Base-by-base conservation (phyloP, 1,140 invertebrate species). In the Apis dorsata region DNA sequence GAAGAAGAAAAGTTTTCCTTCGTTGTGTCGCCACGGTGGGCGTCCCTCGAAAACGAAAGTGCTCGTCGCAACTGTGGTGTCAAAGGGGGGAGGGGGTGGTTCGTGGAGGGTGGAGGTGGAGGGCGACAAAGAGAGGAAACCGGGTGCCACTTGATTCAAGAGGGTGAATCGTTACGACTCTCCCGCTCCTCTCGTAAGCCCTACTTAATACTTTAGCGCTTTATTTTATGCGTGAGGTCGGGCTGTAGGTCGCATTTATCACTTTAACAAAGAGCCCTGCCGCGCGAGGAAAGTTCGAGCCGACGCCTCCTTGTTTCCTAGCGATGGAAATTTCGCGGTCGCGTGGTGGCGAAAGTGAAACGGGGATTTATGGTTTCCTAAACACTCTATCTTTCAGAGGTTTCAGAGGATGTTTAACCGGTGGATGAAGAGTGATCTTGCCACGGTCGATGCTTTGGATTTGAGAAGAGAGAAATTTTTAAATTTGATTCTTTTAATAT, bases 101-200 rank as follows among this genome's bases (percentile, higher is more conserved):
- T 28, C 24, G 49, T 11, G 57, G 53, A 65, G 28, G 77, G 19
- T 34, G 34, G 34, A 4, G 34, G 34, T 44, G 34, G 21, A 73
- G 81, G 34, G 79, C 74, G 82, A 81, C 77, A 72, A 81, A 79
- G 86, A 87, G 70, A 55, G 59, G 81, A 57, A 78, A 55, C 71
- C 34, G 79, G 83, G 63, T 77, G 74, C 79, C 88, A 88, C 88
- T 88, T 88, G 87, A 90, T 85, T 90, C 84, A 82, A 89, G 90
- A 90, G 90, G 90, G 90, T 90, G 90, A 91, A 91, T 91, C 86
- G 90, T 89, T 90, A 89, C 89, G 90, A 91, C 89, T 89, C 75
- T 7, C 34, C 34, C 34, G 34, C 34, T 44, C 75, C 84, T 81
- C 82, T 85, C 80, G 85, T 90, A 89, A 91, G 88, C 86, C 85